Evolutionary conservation across 2,797 vertebrate genomes (phyloP).

Genomic region (Pyrocephalus nanus): DNA sequence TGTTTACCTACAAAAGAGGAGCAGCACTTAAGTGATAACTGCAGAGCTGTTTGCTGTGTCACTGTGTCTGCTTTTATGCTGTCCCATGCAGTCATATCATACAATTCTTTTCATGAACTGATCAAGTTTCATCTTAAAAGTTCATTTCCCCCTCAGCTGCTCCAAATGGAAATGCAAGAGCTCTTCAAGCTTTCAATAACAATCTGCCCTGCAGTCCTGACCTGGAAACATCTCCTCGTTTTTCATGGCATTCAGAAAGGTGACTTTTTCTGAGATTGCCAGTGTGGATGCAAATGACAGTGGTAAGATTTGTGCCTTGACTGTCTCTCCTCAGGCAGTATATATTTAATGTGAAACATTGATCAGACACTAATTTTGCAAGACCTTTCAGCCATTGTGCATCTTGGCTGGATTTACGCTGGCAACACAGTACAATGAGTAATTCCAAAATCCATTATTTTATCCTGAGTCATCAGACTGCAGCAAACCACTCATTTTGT

Average conservation of each 20-base stretch:
- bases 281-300: background rate
- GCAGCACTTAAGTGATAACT: background rate
- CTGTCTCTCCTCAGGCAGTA: background rate
- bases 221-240: background rate
- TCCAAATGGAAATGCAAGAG: constrained; percentile 11
- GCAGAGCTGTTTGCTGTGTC: background rate
- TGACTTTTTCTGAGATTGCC: background rate
- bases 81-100: background rate
- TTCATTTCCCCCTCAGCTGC: background rate
- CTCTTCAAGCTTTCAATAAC: background rate
- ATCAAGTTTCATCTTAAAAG: constrained; percentile 29
- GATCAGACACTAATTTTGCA: constrained; percentile 35
- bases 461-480: constrained; percentile 59
- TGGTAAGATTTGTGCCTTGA: constrained; percentile 16
- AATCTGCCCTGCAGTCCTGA: background rate
- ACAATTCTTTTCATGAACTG: background rate
- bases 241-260: background rate
- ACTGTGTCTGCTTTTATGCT: background rate
- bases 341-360: constrained; percentile 13
- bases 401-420: constrained; percentile 43
- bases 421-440: constrained; percentile 38
- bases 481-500: constrained; percentile 42
- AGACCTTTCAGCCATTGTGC: constrained; percentile 28
- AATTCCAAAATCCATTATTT: constrained; percentile 61
- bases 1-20: background rate